phyloP scores from a whole-genome alignment of 2,797 vertebrate species.

The Potorous gilbertii region DNA sequence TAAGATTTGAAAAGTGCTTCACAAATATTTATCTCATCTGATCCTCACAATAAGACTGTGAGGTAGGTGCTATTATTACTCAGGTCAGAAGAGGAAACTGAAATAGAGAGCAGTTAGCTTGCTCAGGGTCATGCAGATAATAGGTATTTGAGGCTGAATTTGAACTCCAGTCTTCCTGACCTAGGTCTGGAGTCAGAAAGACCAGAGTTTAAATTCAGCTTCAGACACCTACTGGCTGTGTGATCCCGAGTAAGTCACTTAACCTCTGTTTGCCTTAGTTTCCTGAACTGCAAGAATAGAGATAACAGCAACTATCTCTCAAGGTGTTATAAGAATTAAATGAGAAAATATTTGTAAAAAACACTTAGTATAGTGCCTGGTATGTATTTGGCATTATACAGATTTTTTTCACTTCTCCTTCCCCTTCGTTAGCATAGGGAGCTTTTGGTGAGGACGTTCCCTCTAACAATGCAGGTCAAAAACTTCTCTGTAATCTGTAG shows the following conservation, averaged over 20 bases:
- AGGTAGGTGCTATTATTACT: neutral
- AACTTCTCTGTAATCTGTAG: neutral
- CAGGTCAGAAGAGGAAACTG: neutral
- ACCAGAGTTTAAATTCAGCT: neutral
- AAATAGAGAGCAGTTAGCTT: neutral
- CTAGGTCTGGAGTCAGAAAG: neutral
- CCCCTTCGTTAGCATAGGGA: neutral
- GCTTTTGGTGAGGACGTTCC: neutral
- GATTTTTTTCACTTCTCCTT: neutral
- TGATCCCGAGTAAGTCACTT: neutral
- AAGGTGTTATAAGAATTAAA: neutral
- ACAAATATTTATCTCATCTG: neutral
- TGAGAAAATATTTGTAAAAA: neutral
- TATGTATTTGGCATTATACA: neutral
- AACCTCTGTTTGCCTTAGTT: neutral
- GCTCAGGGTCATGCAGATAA: neutral
- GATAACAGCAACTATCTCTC: neutral
- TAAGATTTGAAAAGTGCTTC: neutral
- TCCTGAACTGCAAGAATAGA: neutral
- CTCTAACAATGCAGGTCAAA: neutral
- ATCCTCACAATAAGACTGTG: neutral
- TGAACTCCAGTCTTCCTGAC: neutral
- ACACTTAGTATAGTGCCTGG: neutral
- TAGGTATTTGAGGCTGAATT: neutral
- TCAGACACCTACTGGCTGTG: neutral